These are phyloP conservation scores for Brassicogethes aeneus DNA, from an alignment of 2,888 invertebrate species.

Conservation along the genomic window DNA sequence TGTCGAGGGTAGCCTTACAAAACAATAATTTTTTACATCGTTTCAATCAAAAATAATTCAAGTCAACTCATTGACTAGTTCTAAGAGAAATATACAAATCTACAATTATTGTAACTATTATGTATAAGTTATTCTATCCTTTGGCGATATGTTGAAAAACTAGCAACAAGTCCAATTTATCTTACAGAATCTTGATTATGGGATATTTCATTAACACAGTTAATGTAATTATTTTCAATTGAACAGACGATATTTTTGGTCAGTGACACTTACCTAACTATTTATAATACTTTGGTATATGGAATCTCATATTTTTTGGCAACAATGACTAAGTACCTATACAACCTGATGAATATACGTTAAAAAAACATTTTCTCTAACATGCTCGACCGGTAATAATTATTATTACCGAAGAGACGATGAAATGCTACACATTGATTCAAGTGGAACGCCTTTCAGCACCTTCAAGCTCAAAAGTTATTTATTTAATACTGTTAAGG, in stretches of 20 bases:
- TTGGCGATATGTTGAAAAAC: too few species aligned
- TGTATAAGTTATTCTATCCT: too few species aligned
- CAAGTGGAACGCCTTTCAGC: too few species aligned
- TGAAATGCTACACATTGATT: too few species aligned
- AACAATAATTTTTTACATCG: neutral
- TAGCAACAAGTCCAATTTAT: too few species aligned
- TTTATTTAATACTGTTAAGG: too few species aligned
- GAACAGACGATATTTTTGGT: constrained; percentile 5
- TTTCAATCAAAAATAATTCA: neutral
- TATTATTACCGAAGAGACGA: too few species aligned
- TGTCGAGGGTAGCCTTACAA: neutral
- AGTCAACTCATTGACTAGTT: neutral
- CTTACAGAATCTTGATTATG: too few species aligned
- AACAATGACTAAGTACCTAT: constrained; percentile 6
- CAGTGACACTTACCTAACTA: constrained; percentile 7
- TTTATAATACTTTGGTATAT: constrained; percentile 7
- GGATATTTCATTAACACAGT: too few species aligned
- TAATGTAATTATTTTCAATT: constrained; percentile 2
- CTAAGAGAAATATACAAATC: neutral
- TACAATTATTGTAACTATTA: too few species aligned
- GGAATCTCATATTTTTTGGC: constrained; percentile 7
- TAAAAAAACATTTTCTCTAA: constrained; percentile 2
- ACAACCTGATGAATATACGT: constrained; percentile 5
- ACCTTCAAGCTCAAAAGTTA: too few species aligned
- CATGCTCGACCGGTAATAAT: too few species aligned